Conservation (phyloP, 2,113 vertebrate species). For the Burhinus oedicnemus region DNA sequence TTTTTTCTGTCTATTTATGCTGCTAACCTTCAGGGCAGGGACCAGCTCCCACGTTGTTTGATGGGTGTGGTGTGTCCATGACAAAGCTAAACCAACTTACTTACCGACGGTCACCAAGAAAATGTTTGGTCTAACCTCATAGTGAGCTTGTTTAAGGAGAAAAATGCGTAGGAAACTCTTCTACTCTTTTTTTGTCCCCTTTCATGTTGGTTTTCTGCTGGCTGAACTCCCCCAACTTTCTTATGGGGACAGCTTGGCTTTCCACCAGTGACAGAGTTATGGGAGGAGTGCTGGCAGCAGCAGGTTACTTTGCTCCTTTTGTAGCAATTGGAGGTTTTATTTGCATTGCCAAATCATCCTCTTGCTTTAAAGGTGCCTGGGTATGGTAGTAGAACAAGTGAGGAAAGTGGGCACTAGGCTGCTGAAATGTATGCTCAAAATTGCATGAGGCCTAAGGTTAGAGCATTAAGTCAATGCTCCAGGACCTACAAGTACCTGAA, state of each 20-base stretch:
- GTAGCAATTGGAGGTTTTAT: background rate
- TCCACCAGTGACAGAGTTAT: background rate
- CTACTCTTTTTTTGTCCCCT: background rate
- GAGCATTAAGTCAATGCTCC: background rate
- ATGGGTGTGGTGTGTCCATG: background rate
- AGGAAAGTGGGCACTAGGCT: background rate
- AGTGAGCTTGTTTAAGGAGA: background rate
- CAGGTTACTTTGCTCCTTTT: background rate
- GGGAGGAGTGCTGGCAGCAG: background rate
- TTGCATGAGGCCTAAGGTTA: background rate
- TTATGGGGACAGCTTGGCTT: background rate
- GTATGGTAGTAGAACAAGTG: background rate
- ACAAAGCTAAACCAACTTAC: background rate
- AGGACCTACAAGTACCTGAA: background rate
- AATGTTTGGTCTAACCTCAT: background rate
- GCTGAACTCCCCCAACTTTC: fast-evolving
- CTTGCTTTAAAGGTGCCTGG: background rate
- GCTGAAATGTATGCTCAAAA: background rate
- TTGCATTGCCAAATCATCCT: background rate
- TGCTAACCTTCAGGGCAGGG: background rate
- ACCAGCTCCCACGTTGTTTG: background rate
- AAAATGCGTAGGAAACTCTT: background rate
- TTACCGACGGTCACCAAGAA: background rate
- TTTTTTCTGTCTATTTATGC: background rate
- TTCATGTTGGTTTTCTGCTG: background rate